A percentile compares a stretch with the other conserved stretches of the same genome.
These are phyloP conservation scores for Drosophila miranda DNA, from an alignment of 1,140 invertebrate genomes.

Conservation along the genomic window DNA sequence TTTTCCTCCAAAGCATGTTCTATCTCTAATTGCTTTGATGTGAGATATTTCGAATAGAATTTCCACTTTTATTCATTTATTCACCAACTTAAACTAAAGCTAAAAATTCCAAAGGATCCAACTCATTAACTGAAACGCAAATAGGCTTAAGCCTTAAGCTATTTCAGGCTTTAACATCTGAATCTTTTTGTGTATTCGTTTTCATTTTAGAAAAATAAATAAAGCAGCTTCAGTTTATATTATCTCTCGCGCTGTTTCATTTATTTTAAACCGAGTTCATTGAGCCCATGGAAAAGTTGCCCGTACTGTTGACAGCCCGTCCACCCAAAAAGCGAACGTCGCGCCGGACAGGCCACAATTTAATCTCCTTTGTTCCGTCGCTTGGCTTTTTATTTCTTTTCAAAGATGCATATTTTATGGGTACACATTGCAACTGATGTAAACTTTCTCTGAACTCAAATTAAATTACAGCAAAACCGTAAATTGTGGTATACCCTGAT, in stretches of 20 bases:
- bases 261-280: conserved; percentile 34
- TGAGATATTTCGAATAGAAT: too few relatives aligned
- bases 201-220: conserved; percentile 17
- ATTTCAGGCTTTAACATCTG: background rate
- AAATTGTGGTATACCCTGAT: conserved; percentile 35
- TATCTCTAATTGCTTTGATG: too few relatives aligned
- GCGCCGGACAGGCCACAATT: conserved; percentile 17
- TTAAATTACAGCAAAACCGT: conserved; percentile 41
- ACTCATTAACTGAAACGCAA: conserved; percentile 4
- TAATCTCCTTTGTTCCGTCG: conserved; percentile 34
- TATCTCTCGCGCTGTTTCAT: conserved; percentile 16
- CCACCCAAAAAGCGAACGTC: too few relatives aligned
- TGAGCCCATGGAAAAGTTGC: conserved; percentile 34
- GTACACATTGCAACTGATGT: conserved; percentile 34
- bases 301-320: conserved; percentile 25
- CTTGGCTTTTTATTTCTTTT: conserved; percentile 42
- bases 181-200: background rate
- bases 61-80: too few relatives aligned
- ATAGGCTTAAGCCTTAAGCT: conserved; percentile 1
- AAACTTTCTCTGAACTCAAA: conserved; percentile 39
- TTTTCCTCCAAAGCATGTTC: too few relatives aligned
- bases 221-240: conserved; percentile 33
- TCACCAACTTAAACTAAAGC: too few relatives aligned
- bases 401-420: conserved; percentile 51
- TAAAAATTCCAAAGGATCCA: background rate